Percentiles rank a stretch among this genome's conserved stretches.
Conservation (phyloP, 2,113 vertebrate species). For the Mobula hypostoma region DNA sequence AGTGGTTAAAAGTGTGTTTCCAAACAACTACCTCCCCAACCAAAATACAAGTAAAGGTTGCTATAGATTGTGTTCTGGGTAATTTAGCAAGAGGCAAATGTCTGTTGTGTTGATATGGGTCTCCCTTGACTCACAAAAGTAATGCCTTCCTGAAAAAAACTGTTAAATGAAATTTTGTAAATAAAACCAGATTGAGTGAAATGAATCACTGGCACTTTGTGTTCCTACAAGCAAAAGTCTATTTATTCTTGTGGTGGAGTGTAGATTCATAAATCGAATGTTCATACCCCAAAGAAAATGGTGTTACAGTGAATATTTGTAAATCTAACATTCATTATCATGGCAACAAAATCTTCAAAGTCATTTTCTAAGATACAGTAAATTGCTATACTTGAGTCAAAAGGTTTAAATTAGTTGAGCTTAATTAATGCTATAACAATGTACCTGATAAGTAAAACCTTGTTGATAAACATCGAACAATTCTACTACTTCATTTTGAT, state of each 20-base stretch:
- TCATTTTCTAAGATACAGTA: background rate
- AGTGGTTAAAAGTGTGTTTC: constrained; percentile 47
- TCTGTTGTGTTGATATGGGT: background rate
- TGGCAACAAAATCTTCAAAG: background rate
- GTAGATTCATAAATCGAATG: too few relatives aligned
- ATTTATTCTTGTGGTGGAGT: too few relatives aligned
- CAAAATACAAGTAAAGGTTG: constrained; percentile 52
- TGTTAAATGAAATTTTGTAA: too few relatives aligned
- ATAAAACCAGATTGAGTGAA: too few relatives aligned
- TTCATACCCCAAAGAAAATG: too few relatives aligned
- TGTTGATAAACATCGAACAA: background rate
- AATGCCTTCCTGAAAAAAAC: too few relatives aligned
- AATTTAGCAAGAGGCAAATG: constrained; percentile 54
- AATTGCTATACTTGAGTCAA: background rate
- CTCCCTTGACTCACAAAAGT: too few relatives aligned
- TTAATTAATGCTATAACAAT: background rate
- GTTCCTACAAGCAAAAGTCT: too few relatives aligned
- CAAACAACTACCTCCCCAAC: constrained; percentile 52
- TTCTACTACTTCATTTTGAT: background rate
- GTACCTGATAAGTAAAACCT: background rate
- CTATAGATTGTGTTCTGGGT: constrained; percentile 51
- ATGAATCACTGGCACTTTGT: too few relatives aligned
- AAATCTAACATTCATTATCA: background rate
- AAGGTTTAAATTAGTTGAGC: background rate
- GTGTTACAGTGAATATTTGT: too few relatives aligned